phyloP scores from a whole-genome alignment of 23 tunicate species.

The Aplidium turbinatum region DNA sequence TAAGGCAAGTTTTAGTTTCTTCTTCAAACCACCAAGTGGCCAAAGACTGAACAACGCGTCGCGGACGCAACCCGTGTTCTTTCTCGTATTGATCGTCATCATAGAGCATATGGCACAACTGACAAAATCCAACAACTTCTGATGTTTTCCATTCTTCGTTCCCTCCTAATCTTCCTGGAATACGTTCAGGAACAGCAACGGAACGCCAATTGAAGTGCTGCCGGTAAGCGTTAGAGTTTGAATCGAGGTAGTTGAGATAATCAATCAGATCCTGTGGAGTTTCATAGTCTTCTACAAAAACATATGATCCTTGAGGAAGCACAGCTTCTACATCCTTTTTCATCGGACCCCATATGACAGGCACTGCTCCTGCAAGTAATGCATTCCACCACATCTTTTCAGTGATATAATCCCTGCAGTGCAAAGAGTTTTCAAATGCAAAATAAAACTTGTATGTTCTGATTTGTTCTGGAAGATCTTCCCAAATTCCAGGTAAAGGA shows the following conservation, averaged over 20 bases:
- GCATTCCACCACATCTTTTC: slow-evolving; percentile 45
- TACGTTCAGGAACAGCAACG: neutral
- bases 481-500: slow-evolving; percentile 29
- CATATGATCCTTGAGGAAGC: slow-evolving; percentile 39
- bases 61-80: slow-evolving; percentile 18
- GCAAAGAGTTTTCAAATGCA: slow-evolving; percentile 64
- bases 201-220: slow-evolving; percentile 47
- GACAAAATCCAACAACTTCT: slow-evolving; percentile 11
- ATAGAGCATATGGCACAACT: slow-evolving; percentile 33
- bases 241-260: slow-evolving; percentile 33
- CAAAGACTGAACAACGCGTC: slow-evolving; percentile 14
- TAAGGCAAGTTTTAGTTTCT: slow-evolving; percentile 36
- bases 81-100: slow-evolving; percentile 35
- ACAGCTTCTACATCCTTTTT: slow-evolving; percentile 30
- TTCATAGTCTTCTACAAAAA: slow-evolving; percentile 54
- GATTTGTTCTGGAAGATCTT: neutral
- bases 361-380: slow-evolving; percentile 44
- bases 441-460: slow-evolving; percentile 57
- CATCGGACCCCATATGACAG: slow-evolving; percentile 61
- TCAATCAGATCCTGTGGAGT: slow-evolving; percentile 26
- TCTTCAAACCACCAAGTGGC: slow-evolving; percentile 43
- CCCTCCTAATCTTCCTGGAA: slow-evolving; percentile 8
- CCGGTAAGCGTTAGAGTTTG: slow-evolving; percentile 23
- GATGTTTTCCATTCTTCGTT: neutral
- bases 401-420: slow-evolving; percentile 57